Conservation (phyloP, 35 echinoderm and acorn worm genomes). For the Acanthaster planci region DNA sequence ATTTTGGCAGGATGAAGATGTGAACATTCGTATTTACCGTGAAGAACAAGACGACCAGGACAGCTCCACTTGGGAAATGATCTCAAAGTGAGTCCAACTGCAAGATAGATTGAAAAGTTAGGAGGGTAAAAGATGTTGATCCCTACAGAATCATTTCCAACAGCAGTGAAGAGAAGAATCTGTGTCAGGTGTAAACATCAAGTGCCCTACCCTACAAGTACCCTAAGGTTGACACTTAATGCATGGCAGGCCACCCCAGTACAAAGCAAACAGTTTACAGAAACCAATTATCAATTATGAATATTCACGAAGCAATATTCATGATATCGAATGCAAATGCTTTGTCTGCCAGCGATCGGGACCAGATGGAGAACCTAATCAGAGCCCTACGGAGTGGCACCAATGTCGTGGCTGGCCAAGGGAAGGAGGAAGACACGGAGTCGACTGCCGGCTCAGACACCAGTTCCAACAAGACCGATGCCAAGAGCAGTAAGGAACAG, state of each 20-base stretch:
- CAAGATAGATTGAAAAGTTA: no score
- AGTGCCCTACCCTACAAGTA: no score
- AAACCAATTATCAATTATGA: no score
- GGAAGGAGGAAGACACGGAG: conserved; percentile 45
- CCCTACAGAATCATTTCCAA: no score
- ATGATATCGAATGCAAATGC: not conserved
- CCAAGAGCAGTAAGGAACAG: not conserved
- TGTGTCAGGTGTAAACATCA: no score
- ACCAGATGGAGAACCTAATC: conserved; percentile 74
- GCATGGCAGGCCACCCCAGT: no score
- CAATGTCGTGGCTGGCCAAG: conserved; percentile 18
- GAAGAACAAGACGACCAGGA: conserved; percentile 96
- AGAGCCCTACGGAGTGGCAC: conserved; percentile 42
- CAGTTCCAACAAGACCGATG: conserved; percentile 39
- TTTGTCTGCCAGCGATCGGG: conserved; percentile 54
- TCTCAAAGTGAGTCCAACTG: conserved; percentile 60
- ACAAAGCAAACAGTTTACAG: no score
- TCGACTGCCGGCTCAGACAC: conserved; percentile 36
- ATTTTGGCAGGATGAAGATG: conserved; percentile 74
- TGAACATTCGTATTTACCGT: conserved; percentile 81
- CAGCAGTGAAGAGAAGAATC: no score
- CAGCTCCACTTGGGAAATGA: conserved; percentile 80
- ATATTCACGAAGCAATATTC: no score
- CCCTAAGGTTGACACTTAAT: no score
- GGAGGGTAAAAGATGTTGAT: no score